Conservation (phyloP, 2,797 vertebrate species). For the Pantherophis alleghaniensis region DNA sequence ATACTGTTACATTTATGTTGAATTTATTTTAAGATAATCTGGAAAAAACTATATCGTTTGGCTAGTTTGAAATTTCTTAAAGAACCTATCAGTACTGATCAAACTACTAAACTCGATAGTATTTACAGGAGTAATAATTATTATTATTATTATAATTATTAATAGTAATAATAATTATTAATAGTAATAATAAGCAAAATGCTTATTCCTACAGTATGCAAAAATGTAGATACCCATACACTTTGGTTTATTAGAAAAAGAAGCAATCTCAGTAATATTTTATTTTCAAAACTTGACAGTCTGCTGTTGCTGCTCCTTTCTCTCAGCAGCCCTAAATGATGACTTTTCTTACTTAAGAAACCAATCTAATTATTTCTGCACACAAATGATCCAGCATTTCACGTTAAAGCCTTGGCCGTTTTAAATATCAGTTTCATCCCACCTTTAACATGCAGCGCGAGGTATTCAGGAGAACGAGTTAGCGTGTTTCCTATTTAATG, state of each 20-base stretch:
- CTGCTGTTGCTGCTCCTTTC: neutral
- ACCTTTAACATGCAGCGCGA: neutral
- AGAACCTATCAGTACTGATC: neutral
- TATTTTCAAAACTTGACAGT: neutral
- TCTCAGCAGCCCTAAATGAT: neutral
- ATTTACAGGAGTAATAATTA: neutral
- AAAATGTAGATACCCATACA: neutral
- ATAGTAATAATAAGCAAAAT: neutral
- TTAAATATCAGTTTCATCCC: no score
- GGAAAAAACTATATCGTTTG: neutral
- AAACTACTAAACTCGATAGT: neutral
- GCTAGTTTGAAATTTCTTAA: neutral
- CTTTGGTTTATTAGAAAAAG: neutral
- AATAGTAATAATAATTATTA: no score
- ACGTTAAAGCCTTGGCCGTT: neutral
- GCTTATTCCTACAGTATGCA: neutral
- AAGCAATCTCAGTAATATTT: neutral
- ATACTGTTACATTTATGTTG: neutral
- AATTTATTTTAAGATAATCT: neutral
- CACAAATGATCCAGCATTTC: neutral
- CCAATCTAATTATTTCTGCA: neutral
- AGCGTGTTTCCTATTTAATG: neutral
- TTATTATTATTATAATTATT: no score
- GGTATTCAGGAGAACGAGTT: neutral
- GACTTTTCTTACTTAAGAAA: neutral